Evolutionary conservation across 2,113 vertebrate genomes (phyloP).

Genomic region (Tragulus kanchil): DNA sequence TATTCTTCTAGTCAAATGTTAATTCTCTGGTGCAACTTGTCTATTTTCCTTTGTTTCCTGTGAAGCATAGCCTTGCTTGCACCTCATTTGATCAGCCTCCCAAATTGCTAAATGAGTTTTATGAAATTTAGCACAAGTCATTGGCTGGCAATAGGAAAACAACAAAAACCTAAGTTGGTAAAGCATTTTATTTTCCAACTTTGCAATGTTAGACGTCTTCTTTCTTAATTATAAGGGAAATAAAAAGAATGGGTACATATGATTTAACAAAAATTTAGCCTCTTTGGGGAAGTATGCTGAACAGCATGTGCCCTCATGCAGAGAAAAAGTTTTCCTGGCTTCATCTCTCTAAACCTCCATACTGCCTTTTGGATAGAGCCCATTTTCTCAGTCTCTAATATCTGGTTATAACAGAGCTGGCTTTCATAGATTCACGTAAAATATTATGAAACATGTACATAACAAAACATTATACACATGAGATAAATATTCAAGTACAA

Average conservation of each 20-base stretch:
- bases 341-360: not conserved
- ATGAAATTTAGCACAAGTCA: not conserved
- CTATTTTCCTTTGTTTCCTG: not conserved
- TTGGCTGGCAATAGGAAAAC: not conserved
- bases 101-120: not conserved
- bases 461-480: not conserved
- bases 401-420: not conserved
- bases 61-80: not conserved
- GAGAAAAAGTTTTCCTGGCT: not conserved
- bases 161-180: not conserved
- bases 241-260: not conserved
- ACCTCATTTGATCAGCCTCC: not conserved
- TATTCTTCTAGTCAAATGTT: not conserved
- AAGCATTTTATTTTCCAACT: not conserved
- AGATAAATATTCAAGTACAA: not conserved
- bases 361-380: not conserved
- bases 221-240: not conserved
- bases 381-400: not conserved
- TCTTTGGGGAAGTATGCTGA: not conserved
- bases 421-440: not conserved
- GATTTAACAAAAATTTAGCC: not conserved
- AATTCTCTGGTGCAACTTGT: not conserved
- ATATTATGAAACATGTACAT: not conserved
- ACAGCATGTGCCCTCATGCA: not conserved
- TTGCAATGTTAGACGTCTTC: not conserved